Evolutionary conservation across 2,113 vertebrate species (phyloP), one percentile per base, ranked within the genome.

Genomic region (Passer domesticus): DNA sequence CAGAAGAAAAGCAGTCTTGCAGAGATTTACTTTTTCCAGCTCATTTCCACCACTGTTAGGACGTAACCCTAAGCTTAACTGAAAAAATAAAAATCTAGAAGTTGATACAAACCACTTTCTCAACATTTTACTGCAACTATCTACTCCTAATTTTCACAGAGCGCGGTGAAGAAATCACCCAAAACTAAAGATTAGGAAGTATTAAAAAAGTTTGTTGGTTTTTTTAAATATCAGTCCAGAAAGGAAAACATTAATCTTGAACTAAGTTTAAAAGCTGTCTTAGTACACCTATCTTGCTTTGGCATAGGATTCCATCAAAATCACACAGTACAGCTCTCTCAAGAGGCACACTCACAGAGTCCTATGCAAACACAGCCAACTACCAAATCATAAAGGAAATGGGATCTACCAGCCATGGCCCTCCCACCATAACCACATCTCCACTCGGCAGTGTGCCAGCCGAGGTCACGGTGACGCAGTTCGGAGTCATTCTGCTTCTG

Each of bases 401-500:
- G 6, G 13, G 19, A 82, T 64, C 22, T 55, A 47, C 11, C 11
- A 68, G 46, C 7, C 33, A 74, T 5, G 35, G 17, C 55, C 27
- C n/a, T 21, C 18, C 30, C 9, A 67, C 27, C 58, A n/a, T 7
- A 74, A 37, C 20, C 69, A 43, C 24, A 47, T 41, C 59, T 76
- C 27, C 19, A 41, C 31, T 41, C 0, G 0, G 11, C 59, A 44
- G 17, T 1, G 15, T 19, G 24, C 33, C 50, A 60, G 7, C 25
- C 11, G 2, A 50, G 59, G 41, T 15, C 69, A 74, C 0, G 0
- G 10, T 16, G 74, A 59, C 1, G 6, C 24, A 41, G 14, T 6
- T 2, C 10, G 8, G 39, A 79, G 13, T 20, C 80, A 58, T 13
- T 70, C 58, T 4, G 2, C 59, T 62, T 33, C 22, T 52, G 31